Percentiles rank a stretch among this genome's conserved stretches.
phyloP scores from a whole-genome alignment of 2,797 vertebrate genomes.

The Oryzias dopingdopingensis region DNA sequence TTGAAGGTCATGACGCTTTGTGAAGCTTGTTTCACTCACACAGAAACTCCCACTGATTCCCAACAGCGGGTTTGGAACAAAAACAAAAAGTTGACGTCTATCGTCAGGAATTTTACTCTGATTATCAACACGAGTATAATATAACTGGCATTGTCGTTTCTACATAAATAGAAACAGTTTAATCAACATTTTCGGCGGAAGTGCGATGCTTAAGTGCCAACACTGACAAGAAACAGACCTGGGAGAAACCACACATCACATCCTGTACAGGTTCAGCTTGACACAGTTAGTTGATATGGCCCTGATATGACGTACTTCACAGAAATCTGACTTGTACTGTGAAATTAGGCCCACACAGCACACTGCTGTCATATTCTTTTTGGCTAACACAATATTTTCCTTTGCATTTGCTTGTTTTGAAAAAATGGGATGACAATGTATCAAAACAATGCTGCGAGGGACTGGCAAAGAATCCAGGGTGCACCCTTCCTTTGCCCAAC shows the following conservation, averaged over 20 bases:
- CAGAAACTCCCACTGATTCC: constrained; percentile 37
- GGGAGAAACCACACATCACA: constrained; percentile 49
- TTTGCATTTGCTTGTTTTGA: constrained; percentile 35
- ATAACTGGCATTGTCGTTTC: background rate
- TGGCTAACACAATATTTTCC: constrained; percentile 28
- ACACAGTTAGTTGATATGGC: constrained; percentile 32
- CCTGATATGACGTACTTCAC: constrained; percentile 49
- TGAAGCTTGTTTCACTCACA: constrained; percentile 13
- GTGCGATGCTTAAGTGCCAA: background rate
- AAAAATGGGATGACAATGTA: too few species aligned
- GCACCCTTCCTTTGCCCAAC: too few species aligned
- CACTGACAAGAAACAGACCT: constrained; percentile 17
- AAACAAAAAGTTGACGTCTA: background rate
- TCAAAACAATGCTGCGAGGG: too few species aligned
- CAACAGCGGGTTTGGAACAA: constrained; percentile 6
- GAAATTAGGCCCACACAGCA: constrained; percentile 22
- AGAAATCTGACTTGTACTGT: constrained; percentile 46
- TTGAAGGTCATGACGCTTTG: constrained; percentile 24
- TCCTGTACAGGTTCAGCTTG: constrained; percentile 49
- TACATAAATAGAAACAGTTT: background rate
- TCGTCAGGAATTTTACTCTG: background rate
- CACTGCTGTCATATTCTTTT: constrained; percentile 12
- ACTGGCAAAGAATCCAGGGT: too few species aligned
- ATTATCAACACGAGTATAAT: background rate
- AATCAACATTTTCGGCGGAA: background rate